Evolutionary conservation across 2,888 invertebrate species (phyloP).

Genomic region (Eupithecia inturbata): DNA sequence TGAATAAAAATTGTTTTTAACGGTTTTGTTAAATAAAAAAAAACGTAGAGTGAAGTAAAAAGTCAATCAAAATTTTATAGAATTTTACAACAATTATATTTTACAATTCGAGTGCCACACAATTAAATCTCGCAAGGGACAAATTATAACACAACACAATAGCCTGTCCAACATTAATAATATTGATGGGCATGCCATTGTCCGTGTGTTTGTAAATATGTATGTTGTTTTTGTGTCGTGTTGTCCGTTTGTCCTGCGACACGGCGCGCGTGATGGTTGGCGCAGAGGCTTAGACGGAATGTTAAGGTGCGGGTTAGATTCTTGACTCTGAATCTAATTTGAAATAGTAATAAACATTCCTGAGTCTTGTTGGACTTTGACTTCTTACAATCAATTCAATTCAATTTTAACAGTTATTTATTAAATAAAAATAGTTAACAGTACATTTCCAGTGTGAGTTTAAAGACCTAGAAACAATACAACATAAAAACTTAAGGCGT

Average conservation of each 20-base stretch:
- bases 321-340: neutral
- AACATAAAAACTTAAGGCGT: no score
- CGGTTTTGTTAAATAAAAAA: neutral
- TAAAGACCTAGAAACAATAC: no score
- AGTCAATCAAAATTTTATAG: neutral
- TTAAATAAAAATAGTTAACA: no score
- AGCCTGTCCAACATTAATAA: constrained; percentile 30
- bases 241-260: constrained; percentile 39
- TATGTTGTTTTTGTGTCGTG: constrained; percentile 38
- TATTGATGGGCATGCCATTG: constrained; percentile 52
- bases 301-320: neutral
- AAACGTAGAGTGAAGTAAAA: neutral
- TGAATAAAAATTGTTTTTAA: no score
- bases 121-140: neutral
- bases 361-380: neutral
- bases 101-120: neutral
- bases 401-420: no score
- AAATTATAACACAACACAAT: constrained; percentile 7
- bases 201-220: constrained; percentile 39
- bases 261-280: constrained; percentile 52
- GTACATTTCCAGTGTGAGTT: no score
- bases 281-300: constrained; percentile 41
- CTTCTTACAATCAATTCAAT: no score
- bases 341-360: neutral
- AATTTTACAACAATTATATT: neutral